Base-by-base conservation (phyloP, 2,113 vertebrate species). In the Lophura nycthemera region DNA sequence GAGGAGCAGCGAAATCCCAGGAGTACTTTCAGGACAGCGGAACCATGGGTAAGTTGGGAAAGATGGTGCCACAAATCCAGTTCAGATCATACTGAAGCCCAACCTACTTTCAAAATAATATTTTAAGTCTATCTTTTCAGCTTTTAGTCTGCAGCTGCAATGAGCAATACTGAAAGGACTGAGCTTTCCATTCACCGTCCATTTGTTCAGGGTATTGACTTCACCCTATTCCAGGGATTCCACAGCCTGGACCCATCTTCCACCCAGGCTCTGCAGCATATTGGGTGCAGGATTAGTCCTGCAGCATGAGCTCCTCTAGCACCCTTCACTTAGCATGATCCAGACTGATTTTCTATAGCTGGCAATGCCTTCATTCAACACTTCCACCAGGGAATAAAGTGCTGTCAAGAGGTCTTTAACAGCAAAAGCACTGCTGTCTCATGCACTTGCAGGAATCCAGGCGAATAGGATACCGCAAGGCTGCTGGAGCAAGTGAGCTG, bases 111-210 rank as follows among this genome's bases (percentile, higher is more conserved):
- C 67, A 73, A 81, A 88, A 73, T 81, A 88, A 84, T 92, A 63
- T 86, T 80, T 90, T 76, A 92, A 89, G 86, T 86, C 70, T 72
- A n/a, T 70, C 67, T 86, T 92, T 94, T 81, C 70, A 67, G 74
- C 60, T 89, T 89, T 84, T 69, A 89, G 54, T 83, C 72, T 69
- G 67, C 6, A 14, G 54, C 84, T 83, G 71, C n/a, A 88, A 45
- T 63, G 45, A 89, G 56, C 74, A 89, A 84, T 80, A 74, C 67
- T 40, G 13, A 72, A 80, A 75, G 36, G 52, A 86, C 66, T 52
- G 50, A 82, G 80, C 40, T 90, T 92, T 89, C 59, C 1, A 0
- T 67, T 74, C 3, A 0, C 36, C 40, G 50, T 84, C 36, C 8
- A 1, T 84, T 93, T 79, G 77, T 87, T 95, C 71, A 10, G 40